phyloP scores from a whole-genome alignment of 2,797 vertebrate genomes.

The Bucorvus abyssinicus region DNA sequence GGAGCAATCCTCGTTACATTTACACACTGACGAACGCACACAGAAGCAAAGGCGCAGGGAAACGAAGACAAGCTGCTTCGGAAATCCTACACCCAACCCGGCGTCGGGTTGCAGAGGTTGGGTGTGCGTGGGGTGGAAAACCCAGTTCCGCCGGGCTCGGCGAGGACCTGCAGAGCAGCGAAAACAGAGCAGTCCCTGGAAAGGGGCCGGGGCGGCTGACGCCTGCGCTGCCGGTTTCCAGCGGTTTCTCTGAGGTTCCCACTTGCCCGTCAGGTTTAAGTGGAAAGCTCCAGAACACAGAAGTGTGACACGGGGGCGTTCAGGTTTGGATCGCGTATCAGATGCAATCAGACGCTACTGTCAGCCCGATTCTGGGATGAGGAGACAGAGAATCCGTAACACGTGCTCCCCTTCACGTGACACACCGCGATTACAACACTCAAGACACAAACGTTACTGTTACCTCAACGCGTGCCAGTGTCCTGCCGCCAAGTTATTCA shows the following conservation, averaged over 20 bases:
- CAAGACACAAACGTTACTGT: constrained; percentile 24
- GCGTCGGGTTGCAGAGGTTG: background rate
- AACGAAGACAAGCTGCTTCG: constrained; percentile 22
- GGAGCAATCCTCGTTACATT: constrained; percentile 2
- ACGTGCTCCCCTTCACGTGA: background rate
- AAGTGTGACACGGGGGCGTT: background rate
- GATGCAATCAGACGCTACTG: background rate
- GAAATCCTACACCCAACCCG: constrained; percentile 7
- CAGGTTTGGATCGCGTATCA: background rate
- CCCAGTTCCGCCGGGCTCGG: background rate
- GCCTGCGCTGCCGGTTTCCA: background rate
- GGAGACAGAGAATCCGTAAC: background rate
- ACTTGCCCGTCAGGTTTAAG: background rate
- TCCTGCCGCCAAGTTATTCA: constrained; percentile 13
- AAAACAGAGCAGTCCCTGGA: background rate
- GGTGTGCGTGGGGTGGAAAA: background rate
- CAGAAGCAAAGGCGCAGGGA: background rate
- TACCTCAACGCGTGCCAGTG: constrained; percentile 22
- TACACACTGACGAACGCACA: constrained; percentile 12
- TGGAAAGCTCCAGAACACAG: constrained; percentile 48
- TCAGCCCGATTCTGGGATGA: constrained; percentile 9
- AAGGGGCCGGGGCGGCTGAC: background rate
- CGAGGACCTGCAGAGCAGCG: background rate
- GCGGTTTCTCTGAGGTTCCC: constrained; percentile 15
- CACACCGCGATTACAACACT: constrained; percentile 28